These are phyloP conservation scores for Phaethon lepturus DNA, from an alignment of 2,113 vertebrate species.

Conservation along the genomic window DNA sequence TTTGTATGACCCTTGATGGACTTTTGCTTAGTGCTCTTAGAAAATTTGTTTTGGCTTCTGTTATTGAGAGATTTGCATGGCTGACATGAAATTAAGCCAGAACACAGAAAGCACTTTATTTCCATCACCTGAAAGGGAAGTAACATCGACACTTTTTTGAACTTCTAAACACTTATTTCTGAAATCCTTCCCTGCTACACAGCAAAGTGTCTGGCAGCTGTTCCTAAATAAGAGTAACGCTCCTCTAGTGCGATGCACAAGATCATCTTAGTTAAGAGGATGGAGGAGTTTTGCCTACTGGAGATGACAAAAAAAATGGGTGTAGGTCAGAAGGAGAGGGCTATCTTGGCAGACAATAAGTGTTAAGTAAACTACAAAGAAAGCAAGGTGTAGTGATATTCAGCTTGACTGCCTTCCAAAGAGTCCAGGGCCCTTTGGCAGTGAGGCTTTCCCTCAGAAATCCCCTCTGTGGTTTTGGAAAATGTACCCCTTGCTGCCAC, in stretches of 20 bases:
- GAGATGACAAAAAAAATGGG: background rate
- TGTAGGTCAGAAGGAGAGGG: background rate
- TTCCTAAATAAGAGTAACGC: background rate
- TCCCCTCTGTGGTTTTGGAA: background rate
- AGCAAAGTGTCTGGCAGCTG: background rate
- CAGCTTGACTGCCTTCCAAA: background rate
- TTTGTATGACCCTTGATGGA: background rate
- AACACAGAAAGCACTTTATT: background rate
- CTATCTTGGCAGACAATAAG: background rate
- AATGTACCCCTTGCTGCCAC: background rate
- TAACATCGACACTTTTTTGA: fast-evolving
- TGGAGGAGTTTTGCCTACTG: background rate
- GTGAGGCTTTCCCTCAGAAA: background rate
- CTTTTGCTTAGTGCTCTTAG: background rate
- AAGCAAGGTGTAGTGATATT: background rate
- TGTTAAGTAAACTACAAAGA: background rate
- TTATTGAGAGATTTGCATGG: background rate
- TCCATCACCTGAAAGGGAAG: background rate
- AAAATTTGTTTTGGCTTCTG: background rate
- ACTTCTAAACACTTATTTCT: background rate
- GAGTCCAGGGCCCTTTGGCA: background rate
- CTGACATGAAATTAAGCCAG: background rate
- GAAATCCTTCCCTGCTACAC: background rate
- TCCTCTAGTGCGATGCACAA: background rate
- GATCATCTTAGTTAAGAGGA: background rate